Conservation (phyloP, 2,113 vertebrate species). For the Coreoperca whiteheadi region DNA sequence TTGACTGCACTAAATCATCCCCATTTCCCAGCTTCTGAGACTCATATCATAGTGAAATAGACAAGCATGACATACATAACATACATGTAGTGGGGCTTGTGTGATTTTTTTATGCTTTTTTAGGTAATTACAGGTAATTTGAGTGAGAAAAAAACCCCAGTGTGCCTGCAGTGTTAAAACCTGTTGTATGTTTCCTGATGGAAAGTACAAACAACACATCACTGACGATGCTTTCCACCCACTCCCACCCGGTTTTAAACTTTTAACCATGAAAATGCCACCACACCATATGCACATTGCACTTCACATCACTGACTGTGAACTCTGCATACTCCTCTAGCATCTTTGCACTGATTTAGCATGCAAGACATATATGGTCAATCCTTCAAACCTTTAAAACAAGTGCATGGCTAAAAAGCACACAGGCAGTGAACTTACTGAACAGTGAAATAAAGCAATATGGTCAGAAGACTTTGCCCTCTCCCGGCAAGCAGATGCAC, state of each 20-base stretch:
- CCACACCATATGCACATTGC: neutral
- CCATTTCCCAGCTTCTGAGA: neutral
- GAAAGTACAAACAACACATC: neutral
- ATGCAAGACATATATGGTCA: conserved; percentile 18
- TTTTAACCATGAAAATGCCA: neutral
- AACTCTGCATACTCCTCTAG: conserved; percentile 8
- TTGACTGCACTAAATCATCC: neutral
- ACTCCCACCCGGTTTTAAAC: neutral
- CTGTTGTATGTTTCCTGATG: too few relatives aligned
- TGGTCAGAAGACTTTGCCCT: conserved; percentile 36
- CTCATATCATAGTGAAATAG: too few relatives aligned
- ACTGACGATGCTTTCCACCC: neutral
- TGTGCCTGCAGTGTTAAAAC: too few relatives aligned
- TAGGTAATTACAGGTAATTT: too few relatives aligned
- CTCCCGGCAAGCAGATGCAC: conserved; percentile 35
- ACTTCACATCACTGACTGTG: conserved; percentile 12
- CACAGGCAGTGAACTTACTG: conserved; percentile 41
- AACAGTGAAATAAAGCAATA: conserved; percentile 56
- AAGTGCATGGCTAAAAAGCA: conserved; percentile 29
- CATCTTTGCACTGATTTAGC: conserved; percentile 7
- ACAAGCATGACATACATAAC: too few relatives aligned
- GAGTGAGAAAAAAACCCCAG: neutral
- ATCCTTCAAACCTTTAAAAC: conserved; percentile 41
- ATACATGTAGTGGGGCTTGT: too few relatives aligned
- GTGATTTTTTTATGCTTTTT: too few relatives aligned